Evolutionary conservation across 53 echinoderm and acorn worm genomes (phyloP), one percentile per base, ranked within the genome.

Genomic region (Mesocentrotus franciscanus): DNA sequence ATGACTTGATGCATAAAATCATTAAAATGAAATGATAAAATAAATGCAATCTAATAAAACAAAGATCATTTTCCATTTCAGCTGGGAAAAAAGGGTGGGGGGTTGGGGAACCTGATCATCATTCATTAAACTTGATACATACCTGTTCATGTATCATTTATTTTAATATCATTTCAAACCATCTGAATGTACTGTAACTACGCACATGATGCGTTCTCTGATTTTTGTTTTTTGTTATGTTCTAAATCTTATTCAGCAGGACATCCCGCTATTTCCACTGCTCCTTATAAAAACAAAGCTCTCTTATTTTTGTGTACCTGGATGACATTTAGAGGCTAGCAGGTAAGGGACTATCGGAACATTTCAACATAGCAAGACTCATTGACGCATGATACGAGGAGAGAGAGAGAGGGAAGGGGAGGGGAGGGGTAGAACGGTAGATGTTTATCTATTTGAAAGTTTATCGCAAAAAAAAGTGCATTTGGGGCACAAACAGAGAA

Each of bases 401-500:
- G 58, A 58, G 84, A 39, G 84, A 84, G 24, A 22, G 14, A 32
- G 84, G n/a, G n/a, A n/a, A 84, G 55, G 29, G 22, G 29, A 39
- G 29, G 22, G 29, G 59, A 29, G 57, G 87, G 27, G 12, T 20
- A 18, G 15, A 87, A 87, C 1, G 16, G 18, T 22, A 14, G 87
- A 87, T 87, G 87, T 87, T 58, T 57, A 87, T 87, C 87, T 87
- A 58, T 87, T 27, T 87, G 3, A 6, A 3, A 26, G 56, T 58
- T 49, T 87, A 87, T 87, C 58, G 18, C 42, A 39, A 30, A 79
- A 39, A 56, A 57, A 87, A 87, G 87, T 87, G 27, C 87, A 87
- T 56, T 58, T 39, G 81, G 36, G 81, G 81, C 22, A 81, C 42
- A 36, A 10, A 6, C 12, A 42, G 22, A 36, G 39, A 42, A 81